These are phyloP conservation scores for Aegypius monachus DNA, from an alignment of 2,113 vertebrate species.

Conservation along the genomic window DNA sequence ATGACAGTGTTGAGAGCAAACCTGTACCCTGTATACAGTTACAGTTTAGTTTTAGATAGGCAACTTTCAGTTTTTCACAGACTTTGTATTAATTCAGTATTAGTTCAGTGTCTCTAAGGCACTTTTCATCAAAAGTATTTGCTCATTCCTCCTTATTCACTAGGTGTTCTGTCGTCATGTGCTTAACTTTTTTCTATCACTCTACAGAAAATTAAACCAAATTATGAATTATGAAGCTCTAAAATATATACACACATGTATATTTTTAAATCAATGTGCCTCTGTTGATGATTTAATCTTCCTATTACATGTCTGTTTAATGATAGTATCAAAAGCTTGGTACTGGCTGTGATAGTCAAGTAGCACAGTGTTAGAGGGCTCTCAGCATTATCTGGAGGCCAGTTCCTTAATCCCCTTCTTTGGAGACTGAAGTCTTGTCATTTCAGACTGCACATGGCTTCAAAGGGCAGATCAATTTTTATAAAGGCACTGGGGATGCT, in stretches of 20 bases:
- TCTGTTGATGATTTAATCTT: neutral
- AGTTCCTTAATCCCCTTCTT: neutral
- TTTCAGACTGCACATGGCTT: neutral
- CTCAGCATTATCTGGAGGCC: neutral
- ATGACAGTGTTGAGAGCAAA: neutral
- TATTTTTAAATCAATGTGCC: neutral
- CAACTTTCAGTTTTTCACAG: neutral
- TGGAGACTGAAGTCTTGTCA: neutral
- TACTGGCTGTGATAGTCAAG: neutral
- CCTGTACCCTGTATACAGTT: neutral
- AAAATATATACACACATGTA: rapidly evolving
- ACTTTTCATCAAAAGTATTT: neutral
- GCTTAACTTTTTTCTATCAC: neutral
- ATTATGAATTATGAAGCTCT: neutral
- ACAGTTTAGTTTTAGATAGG: neutral
- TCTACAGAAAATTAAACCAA: neutral
- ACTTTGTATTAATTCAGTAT: neutral
- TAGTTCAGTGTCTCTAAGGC: neutral
- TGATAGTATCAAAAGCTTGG: neutral
- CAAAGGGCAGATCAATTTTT: conserved; percentile 17
- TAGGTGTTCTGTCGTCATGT: rapidly evolving
- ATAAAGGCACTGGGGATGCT: neutral
- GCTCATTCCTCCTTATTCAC: neutral
- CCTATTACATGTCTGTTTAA: neutral
- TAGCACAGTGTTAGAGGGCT: neutral